A percentile compares a stretch with the other conserved stretches of the same genome.
phyloP scores from a whole-genome alignment of 2,113 vertebrate genomes.

The Chamaetylas fuelleborni region DNA sequence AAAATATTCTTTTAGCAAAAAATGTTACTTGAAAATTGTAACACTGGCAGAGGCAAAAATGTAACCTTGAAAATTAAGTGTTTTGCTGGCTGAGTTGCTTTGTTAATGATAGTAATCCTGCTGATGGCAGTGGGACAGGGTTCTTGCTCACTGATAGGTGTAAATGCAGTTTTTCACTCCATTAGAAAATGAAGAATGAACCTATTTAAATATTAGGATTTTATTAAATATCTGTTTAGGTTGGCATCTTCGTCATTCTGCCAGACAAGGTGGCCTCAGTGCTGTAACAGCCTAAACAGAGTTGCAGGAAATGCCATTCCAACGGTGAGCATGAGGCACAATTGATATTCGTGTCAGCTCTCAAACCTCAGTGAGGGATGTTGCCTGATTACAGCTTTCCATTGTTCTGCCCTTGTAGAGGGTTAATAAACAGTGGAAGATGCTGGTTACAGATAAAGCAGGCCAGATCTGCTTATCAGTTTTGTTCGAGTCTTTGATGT shows the following conservation, averaged over 20 bases:
- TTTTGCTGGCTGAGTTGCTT: neutral
- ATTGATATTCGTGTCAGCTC: neutral
- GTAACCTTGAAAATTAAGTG: neutral
- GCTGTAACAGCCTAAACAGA: neutral
- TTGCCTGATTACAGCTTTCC: neutral
- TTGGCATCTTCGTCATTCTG: neutral
- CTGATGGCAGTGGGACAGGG: neutral
- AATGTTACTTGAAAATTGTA: neutral
- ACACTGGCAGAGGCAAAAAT: neutral
- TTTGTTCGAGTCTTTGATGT: constrained; percentile 40
- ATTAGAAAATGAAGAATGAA: neutral
- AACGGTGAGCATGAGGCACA: neutral
- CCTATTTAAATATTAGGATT: neutral
- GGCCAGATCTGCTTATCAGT: neutral
- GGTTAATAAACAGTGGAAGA: constrained; percentile 10
- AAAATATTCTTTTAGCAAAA: neutral
- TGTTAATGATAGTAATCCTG: neutral
- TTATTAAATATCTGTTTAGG: neutral
- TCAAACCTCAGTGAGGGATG: neutral
- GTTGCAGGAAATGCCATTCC: neutral
- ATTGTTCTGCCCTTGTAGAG: constrained; percentile 11
- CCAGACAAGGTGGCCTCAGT: neutral
- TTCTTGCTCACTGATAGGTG: neutral
- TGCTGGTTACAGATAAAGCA: neutral
- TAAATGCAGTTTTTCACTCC: neutral